Evolutionary conservation across 1,140 invertebrate genomes (phyloP).

Genomic region (Saccostrea echinata): DNA sequence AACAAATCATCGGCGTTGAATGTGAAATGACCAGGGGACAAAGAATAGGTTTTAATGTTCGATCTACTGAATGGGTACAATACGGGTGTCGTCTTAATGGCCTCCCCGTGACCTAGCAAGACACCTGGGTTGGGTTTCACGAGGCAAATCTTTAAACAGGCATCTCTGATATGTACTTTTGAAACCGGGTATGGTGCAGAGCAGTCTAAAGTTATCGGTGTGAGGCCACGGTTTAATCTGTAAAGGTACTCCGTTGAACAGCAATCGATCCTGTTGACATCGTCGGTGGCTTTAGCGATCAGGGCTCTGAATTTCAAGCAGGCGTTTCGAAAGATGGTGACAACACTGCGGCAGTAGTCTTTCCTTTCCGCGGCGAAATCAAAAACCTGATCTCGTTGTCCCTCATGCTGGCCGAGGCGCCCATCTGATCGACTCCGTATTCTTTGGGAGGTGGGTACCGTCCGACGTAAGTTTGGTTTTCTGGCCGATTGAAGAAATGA

Average conservation of each 20-base stretch:
- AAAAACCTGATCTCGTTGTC: not conserved
- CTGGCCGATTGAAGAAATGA: constrained; percentile 45
- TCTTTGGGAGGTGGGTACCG: constrained; percentile 11
- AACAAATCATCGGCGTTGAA: too few species aligned
- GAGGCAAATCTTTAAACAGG: constrained; percentile 36
- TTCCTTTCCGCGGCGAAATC: constrained; percentile 42
- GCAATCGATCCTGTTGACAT: constrained; percentile 24
- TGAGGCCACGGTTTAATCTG: not conserved
- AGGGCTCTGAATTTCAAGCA: constrained; percentile 53
- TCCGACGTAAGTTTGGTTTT: constrained; percentile 47
- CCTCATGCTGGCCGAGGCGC: too few species aligned
- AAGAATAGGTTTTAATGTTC: too few species aligned
- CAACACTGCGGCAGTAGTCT: constrained; percentile 44
- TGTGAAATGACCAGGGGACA: too few species aligned
- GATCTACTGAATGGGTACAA: too few species aligned
- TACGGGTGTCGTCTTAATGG: too few species aligned
- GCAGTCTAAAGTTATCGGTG: constrained; percentile 33
- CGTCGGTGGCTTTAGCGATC: constrained; percentile 38
- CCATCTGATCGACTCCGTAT: too few species aligned
- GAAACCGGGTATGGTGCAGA: constrained; percentile 15
- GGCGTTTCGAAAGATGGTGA: constrained; percentile 45
- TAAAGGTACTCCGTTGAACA: constrained; percentile 3
- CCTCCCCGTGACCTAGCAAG: too few species aligned
- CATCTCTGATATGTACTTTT: constrained; percentile 50
- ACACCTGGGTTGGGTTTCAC: constrained; percentile 32